These are phyloP conservation scores for Ormyrus nitidulus DNA, from an alignment of 2,888 invertebrate species.

Conservation along the genomic window DNA sequence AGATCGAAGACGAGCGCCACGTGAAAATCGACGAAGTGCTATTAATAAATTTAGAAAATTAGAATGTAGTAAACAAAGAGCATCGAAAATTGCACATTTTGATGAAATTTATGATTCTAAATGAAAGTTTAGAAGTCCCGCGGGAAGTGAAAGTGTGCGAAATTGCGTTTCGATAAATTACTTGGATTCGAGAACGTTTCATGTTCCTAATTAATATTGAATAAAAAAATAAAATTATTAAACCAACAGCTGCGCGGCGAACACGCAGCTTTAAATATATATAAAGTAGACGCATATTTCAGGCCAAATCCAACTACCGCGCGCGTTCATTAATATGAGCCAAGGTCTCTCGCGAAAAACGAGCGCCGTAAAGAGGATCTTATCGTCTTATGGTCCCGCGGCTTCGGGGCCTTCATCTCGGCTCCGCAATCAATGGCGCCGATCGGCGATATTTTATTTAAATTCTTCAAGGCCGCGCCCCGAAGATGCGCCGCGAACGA, in stretches of 20 bases:
- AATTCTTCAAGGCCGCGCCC: slow-evolving; percentile 25
- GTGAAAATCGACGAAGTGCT: too few relatives aligned
- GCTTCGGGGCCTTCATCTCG: slow-evolving; percentile 4
- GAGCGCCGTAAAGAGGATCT: slow-evolving; percentile 56
- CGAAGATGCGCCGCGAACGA: too few relatives aligned
- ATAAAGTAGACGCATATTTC: slow-evolving; percentile 13
- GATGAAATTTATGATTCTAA: too few relatives aligned
- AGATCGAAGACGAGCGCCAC: not conserved
- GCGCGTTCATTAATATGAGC: not conserved
- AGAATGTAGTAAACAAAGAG: too few relatives aligned
- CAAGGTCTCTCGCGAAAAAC: slow-evolving; percentile 11
- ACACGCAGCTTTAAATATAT: not conserved
- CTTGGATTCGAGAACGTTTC: too few relatives aligned
- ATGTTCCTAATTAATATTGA: too few relatives aligned
- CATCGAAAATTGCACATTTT: too few relatives aligned
- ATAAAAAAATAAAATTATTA: too few relatives aligned
- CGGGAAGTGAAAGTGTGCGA: too few relatives aligned
- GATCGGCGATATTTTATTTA: slow-evolving; percentile 24
- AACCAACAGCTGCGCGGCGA: not conserved
- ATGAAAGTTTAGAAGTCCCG: too few relatives aligned
- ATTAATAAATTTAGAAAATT: too few relatives aligned
- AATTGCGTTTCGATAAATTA: too few relatives aligned
- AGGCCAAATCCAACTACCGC: slow-evolving; percentile 9
- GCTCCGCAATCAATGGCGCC: not conserved
- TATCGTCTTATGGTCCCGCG: slow-evolving; percentile 2